phyloP scores from a whole-genome alignment of 2,113 vertebrate genomes.

The Empidonax alnorum region DNA sequence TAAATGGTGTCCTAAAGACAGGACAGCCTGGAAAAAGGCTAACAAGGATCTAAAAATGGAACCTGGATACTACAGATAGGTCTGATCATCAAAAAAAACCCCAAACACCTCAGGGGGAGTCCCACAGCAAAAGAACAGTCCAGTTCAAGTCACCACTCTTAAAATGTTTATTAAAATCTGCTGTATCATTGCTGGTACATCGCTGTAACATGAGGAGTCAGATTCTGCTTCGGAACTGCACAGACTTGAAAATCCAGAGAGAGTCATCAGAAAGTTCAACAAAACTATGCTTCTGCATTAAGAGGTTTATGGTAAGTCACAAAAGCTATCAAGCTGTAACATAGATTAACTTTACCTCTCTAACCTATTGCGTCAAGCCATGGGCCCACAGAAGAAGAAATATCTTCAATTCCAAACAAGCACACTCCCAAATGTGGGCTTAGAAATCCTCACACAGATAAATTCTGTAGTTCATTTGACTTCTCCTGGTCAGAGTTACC shows the following conservation, averaged over 20 bases:
- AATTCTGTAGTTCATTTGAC: neutral
- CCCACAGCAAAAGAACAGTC: neutral
- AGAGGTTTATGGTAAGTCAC: neutral
- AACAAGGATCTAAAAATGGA: neutral
- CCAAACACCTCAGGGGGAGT: neutral
- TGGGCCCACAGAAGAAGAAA: neutral
- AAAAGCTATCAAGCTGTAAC: neutral
- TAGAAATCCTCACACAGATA: neutral
- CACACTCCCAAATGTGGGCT: neutral
- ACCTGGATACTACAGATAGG: neutral
- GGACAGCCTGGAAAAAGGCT: neutral
- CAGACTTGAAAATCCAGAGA: neutral
- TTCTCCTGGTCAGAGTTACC: neutral
- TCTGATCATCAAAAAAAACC: neutral
- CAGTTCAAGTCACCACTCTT: neutral
- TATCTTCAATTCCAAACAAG: slow-evolving; percentile 19
- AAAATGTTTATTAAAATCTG: slow-evolving; percentile 31
- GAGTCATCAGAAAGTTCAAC: neutral
- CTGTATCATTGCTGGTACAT: neutral
- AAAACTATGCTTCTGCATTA: neutral
- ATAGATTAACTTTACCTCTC: neutral
- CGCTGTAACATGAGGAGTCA: neutral
- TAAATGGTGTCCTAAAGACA: neutral
- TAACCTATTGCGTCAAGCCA: neutral
- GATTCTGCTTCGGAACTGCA: neutral